phyloP scores from a whole-genome alignment of 2,888 invertebrate species.

The Monochamus alternatus region DNA sequence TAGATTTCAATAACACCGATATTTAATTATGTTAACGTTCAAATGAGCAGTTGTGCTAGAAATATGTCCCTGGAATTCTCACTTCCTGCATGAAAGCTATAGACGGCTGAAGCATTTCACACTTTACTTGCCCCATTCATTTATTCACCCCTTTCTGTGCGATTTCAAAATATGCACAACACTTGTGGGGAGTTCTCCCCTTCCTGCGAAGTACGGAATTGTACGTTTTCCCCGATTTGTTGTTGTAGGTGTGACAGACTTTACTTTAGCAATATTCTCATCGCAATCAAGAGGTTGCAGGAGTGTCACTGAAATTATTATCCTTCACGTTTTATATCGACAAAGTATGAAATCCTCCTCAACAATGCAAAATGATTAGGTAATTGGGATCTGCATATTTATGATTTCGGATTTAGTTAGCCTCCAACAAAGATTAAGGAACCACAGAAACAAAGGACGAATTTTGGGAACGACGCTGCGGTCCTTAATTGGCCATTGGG shows the following conservation, averaged over 20 bases:
- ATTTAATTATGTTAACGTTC: no score
- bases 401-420: not conserved
- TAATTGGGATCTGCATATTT: slow-evolving; percentile 18
- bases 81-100: no score
- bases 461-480: not conserved
- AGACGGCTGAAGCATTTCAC: not conserved
- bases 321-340: not conserved
- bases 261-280: not conserved
- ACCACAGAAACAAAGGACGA: slow-evolving; percentile 8
- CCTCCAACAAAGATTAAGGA: slow-evolving; percentile 1
- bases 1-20: no score
- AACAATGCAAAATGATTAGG: slow-evolving; percentile 6
- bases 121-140: slow-evolving; percentile 10
- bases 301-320: slow-evolving; percentile 11
- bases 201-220: not conserved
- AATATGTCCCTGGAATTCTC: no score
- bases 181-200: slow-evolving; percentile 3
- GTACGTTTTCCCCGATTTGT: slow-evolving; percentile 4
- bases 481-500: not conserved
- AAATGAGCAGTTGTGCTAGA: no score
- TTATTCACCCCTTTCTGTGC: slow-evolving; percentile 26
- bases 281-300: slow-evolving; percentile 15
- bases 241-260: not conserved
- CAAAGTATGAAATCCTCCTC: not conserved
- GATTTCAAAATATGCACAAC: slow-evolving; percentile 21